Base-by-base conservation (phyloP, 2,113 vertebrate genomes). In the Bombycilla garrulus region DNA sequence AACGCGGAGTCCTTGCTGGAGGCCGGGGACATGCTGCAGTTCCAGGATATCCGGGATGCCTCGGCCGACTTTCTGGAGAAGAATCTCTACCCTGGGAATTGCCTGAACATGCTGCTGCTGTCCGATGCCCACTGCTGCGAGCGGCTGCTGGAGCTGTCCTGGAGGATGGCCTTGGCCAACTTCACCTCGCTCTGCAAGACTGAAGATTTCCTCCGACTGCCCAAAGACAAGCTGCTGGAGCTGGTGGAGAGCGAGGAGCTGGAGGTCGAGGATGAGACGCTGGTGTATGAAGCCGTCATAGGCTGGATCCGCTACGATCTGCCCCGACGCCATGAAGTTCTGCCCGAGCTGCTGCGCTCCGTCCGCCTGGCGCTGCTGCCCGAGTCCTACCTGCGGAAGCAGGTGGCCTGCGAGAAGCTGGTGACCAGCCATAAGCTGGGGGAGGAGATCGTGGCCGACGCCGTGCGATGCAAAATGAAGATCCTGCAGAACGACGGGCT, bases 221-320 rank as follows among this genome's bases (percentile, higher is more conserved):
- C 98, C 96, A 99, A 96, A 97, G 98, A 47, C 98, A 99, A 97
- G 61, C 92, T 97, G 92, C 88, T 96, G 71, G 94, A 96, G 92
- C 91, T 97, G 88, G 95, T 97, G 88, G 72, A 91, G 89, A 97
- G 96, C 2, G 96, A 98, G 88, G 96, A 97, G 73, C 92, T 97
- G 83, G 96, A 95, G 69, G 95, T 95, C 0, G 95, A 96, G 81
- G 95, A 97, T 0, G 95, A 97, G 91, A 97, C 92, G 2, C 86
- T 98, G 25, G 98, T 98, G 17, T 98, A 98, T 0, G 98, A 98
- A 88, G 98, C 98, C 6, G 98, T 98, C 8, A 98, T 98, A 21
- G 98, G 98, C 65, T 98, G 98, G 98, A 98, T 98, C 95, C 98
- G 97, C 45, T 98, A 98, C 0, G 98, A 98, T 89, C 69, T 98